A percentile compares a stretch with the other conserved stretches of the same genome.
These are phyloP conservation scores for Chiloscyllium punctatum DNA, from an alignment of 2,797 vertebrate genomes.

Conservation along the genomic window DNA sequence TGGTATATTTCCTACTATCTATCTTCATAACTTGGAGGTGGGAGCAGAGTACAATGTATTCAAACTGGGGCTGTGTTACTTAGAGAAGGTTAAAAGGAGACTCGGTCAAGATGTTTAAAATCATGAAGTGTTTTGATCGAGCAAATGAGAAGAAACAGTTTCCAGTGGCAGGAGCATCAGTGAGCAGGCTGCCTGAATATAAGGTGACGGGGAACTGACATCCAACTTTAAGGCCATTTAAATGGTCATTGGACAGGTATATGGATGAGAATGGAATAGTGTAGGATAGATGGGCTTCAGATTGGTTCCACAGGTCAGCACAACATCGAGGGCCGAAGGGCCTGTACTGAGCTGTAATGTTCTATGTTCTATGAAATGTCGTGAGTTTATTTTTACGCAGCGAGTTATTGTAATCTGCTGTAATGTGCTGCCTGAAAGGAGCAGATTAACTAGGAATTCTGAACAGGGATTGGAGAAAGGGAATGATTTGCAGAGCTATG, in stretches of 20 bases:
- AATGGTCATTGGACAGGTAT: too few relatives aligned
- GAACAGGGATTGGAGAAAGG: not conserved
- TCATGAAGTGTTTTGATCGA: not conserved
- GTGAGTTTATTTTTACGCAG: not conserved
- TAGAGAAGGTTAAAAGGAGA: not conserved
- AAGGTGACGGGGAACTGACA: not conserved
- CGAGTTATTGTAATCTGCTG: not conserved
- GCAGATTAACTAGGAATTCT: not conserved
- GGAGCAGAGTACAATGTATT: too few relatives aligned
- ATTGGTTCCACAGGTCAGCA: too few relatives aligned
- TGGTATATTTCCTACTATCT: too few relatives aligned
- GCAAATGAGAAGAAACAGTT: not conserved
- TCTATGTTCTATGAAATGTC: too few relatives aligned
- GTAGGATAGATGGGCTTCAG: too few relatives aligned
- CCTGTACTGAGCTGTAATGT: too few relatives aligned
- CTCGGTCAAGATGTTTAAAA: not conserved
- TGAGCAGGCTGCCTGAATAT: not conserved
- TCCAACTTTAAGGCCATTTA: too few relatives aligned
- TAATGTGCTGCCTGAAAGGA: not conserved
- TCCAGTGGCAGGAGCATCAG: not conserved
- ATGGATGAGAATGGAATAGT: too few relatives aligned
- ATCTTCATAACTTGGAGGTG: too few relatives aligned
- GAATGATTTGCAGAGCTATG: not conserved
- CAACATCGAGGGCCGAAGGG: too few relatives aligned
- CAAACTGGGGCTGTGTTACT: not conserved